Evolutionary conservation across 1,140 invertebrate species (phyloP).

Genomic region (Nymphalis io): DNA sequence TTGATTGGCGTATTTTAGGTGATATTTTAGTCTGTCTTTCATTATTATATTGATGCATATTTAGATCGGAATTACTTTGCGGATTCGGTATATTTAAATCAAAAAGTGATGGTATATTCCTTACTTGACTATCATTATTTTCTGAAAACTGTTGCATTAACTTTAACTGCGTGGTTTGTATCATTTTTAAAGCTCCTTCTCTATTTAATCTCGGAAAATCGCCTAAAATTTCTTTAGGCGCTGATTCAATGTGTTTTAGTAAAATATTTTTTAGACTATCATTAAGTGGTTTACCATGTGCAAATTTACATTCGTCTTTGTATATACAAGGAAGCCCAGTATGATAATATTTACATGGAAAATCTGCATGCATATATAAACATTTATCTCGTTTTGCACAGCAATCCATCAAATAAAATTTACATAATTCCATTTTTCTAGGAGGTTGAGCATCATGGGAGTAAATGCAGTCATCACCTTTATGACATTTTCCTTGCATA

Average conservation of each 20-base stretch:
- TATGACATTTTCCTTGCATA: slow-evolving; percentile 93
- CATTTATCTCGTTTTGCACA: slow-evolving; percentile 98
- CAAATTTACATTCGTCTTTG: slow-evolving; percentile 93
- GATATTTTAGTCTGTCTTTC: slow-evolving; percentile 75
- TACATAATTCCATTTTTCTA: slow-evolving; percentile 96
- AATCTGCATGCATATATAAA: slow-evolving; percentile 97
- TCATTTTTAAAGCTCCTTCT: slow-evolving; percentile 87
- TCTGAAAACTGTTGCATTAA: slow-evolving; percentile 81
- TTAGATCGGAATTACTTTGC: slow-evolving; percentile 54
- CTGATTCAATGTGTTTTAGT: slow-evolving; percentile 92
- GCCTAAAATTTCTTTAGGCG: slow-evolving; percentile 93
- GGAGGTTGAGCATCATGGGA: slow-evolving; percentile 92
- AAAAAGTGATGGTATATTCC: slow-evolving; percentile 81
- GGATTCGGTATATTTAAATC: slow-evolving; percentile 81
- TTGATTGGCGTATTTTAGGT: slow-evolving; percentile 82
- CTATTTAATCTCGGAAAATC: slow-evolving; percentile 91
- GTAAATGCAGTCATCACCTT: slow-evolving; percentile 87
- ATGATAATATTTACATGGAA: slow-evolving; percentile 98
- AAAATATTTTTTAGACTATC: slow-evolving; percentile 86
- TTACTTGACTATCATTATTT: slow-evolving; percentile 62
- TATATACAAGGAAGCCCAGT: slow-evolving; percentile 93
- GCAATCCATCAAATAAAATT: slow-evolving; percentile 97
- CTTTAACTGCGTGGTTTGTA: slow-evolving; percentile 85
- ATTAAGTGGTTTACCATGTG: slow-evolving; percentile 91
- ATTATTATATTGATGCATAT: slow-evolving; percentile 56